Percentiles rank a stretch among this genome's conserved stretches.
phyloP scores from a whole-genome alignment of 2,113 vertebrate genomes.

The Pteropus alecto region DNA sequence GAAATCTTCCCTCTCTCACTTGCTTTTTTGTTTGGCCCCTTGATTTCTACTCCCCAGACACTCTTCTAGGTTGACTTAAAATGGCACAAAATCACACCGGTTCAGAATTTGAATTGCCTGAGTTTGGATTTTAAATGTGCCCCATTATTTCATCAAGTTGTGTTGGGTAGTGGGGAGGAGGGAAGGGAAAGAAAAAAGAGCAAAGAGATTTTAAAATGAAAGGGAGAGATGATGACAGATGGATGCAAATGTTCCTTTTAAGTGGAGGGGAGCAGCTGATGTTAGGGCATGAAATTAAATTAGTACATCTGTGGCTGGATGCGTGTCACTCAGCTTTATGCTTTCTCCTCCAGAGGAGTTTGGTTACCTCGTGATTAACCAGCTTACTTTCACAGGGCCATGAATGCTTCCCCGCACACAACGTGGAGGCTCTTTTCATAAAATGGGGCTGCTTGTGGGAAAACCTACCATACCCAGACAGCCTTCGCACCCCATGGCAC shows the following conservation, averaged over 20 bases:
- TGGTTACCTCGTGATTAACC: conserved; percentile 74
- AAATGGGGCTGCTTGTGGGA: not conserved
- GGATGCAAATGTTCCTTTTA: conserved; percentile 84
- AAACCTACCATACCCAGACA: not conserved
- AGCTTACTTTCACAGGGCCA: conserved; percentile 27
- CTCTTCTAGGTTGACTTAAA: conserved; percentile 60
- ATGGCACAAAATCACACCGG: conserved; percentile 68
- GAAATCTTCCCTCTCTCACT: conserved; percentile 60
- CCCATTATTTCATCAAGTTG: conserved; percentile 67
- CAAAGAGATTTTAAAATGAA: conserved; percentile 75
- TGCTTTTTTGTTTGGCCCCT: conserved; percentile 68
- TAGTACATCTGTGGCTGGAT: conserved; percentile 90
- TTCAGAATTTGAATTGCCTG: conserved; percentile 67
- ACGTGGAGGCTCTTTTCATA: conserved; percentile 7
- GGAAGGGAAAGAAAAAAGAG: conserved; percentile 59
- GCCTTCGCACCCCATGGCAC: not conserved
- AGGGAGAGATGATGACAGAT: conserved; percentile 80
- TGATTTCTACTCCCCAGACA: conserved; percentile 75
- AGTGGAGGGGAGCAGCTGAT: conserved; percentile 80
- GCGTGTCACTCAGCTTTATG: conserved; percentile 76
- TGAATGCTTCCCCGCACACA: not conserved
- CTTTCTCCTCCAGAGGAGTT: conserved; percentile 80
- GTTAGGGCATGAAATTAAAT: conserved; percentile 91
- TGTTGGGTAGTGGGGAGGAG: not conserved
- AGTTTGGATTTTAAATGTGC: conserved; percentile 65